Conservation (phyloP, 2,113 vertebrate genomes). For the Periophthalmus modestus region DNA sequence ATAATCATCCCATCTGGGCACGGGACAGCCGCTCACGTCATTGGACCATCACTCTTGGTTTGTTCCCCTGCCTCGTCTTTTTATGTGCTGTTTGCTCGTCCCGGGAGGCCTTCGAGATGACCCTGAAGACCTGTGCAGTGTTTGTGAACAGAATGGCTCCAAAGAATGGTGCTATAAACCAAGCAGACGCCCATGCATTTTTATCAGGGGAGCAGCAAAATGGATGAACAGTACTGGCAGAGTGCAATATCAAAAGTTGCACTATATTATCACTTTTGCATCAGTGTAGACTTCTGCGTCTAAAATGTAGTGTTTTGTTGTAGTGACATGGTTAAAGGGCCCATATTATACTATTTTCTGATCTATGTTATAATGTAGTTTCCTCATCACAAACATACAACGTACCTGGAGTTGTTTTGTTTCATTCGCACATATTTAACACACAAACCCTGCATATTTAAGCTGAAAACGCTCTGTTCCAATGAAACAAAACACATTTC, state of each 20-base stretch:
- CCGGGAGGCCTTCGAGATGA: conserved; percentile 39
- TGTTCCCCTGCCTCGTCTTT: conserved; percentile 35
- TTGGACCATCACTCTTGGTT: conserved; percentile 60
- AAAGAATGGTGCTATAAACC: conserved; percentile 3
- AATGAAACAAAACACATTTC: no score
- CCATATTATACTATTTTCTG: no score
- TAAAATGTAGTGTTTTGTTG: no score
- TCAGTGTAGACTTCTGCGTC: no score
- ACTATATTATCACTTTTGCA: background rate
- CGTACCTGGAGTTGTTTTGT: no score
- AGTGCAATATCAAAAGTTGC: background rate
- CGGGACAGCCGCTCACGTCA: conserved; percentile 60
- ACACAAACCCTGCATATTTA: no score
- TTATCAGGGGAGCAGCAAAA: background rate
- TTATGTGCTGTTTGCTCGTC: conserved; percentile 24
- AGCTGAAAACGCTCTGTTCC: no score
- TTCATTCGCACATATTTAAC: no score
- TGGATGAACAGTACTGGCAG: background rate
- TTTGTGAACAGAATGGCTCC: conserved; percentile 1
- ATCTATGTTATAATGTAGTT: no score
- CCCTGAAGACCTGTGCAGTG: conserved; percentile 30
- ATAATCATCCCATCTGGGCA: conserved; percentile 71
- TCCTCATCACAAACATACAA: no score
- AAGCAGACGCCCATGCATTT: background rate
- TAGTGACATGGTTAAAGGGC: no score